These are phyloP conservation scores for Sanderia malayensis DNA, from an alignment of 30 jellyfish, hydroid and myxozoan genomes.

Conservation along the genomic window DNA sequence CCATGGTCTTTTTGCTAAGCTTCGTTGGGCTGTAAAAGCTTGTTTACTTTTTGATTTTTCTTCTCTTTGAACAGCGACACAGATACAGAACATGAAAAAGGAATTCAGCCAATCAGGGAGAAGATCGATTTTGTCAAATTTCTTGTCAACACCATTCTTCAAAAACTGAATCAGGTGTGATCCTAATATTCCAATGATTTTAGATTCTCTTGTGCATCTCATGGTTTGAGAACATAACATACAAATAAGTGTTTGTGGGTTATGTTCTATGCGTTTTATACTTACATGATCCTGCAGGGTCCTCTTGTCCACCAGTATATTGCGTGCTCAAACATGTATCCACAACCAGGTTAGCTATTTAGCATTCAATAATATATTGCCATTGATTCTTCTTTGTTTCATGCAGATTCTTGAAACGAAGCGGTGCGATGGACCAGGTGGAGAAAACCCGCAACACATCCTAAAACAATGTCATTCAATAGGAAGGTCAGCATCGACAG, in stretches of 20 bases:
- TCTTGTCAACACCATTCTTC: constrained; percentile 37
- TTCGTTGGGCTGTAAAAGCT: too few relatives aligned
- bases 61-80: constrained; percentile 53
- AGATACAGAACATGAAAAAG: constrained; percentile 60
- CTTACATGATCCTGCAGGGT: too few relatives aligned
- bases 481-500: constrained; percentile 64
- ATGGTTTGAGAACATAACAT: too few relatives aligned
- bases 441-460: constrained; percentile 66
- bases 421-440: constrained; percentile 86
- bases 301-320: too few relatives aligned
- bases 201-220: too few relatives aligned
- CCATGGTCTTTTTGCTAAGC: too few relatives aligned
- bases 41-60: not conserved
- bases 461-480: constrained; percentile 59
- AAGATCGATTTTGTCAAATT: constrained; percentile 42
- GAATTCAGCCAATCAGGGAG: constrained; percentile 66
- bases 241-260: too few relatives aligned
- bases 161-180: constrained; percentile 70
- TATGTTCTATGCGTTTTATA: too few relatives aligned
- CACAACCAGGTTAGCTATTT: too few relatives aligned
- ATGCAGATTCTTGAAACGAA: constrained; percentile 53
- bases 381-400: not conserved
- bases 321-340: too few relatives aligned
- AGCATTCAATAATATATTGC: too few relatives aligned
- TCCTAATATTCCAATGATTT: too few relatives aligned